Conservation (phyloP, 2,113 vertebrate genomes). For the Dasypus novemcinctus region DNA sequence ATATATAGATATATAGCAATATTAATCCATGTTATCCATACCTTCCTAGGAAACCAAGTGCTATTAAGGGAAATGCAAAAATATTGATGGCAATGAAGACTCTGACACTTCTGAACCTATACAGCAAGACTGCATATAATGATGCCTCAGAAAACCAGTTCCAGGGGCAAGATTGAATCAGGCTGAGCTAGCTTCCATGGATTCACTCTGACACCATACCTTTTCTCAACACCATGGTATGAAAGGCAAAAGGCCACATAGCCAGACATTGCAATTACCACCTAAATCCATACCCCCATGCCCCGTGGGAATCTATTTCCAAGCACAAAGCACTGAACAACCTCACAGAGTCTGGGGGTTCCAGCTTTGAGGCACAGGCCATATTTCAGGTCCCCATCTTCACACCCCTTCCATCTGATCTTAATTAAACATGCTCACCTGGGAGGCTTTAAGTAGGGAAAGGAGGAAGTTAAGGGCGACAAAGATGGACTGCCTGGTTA, state of each 20-base stretch:
- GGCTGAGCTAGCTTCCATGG: not conserved
- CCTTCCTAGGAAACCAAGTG: conserved; percentile 52
- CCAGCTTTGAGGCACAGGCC: not conserved
- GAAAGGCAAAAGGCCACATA: not conserved
- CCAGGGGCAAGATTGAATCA: not conserved
- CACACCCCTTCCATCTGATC: not conserved
- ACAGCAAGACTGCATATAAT: not conserved
- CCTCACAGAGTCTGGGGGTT: not conserved
- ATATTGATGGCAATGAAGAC: not conserved
- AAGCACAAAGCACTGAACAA: not conserved
- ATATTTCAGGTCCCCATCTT: not conserved
- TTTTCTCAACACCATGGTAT: not conserved
- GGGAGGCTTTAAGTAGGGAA: not conserved
- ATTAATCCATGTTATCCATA: conserved; percentile 20
- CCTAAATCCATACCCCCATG: not conserved
- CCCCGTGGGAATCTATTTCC: not conserved
- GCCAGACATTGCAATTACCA: not conserved
- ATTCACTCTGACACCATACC: not conserved
- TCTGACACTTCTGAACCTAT: not conserved
- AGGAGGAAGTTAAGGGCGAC: not conserved
- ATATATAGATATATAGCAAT: not conserved
- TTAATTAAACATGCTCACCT: not conserved
- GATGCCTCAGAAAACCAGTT: not conserved
- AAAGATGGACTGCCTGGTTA: not conserved
- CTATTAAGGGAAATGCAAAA: conserved; percentile 21